These are phyloP conservation scores for Mythimna loreyi DNA, from an alignment of 2,888 invertebrate genomes.

Conservation along the genomic window DNA sequence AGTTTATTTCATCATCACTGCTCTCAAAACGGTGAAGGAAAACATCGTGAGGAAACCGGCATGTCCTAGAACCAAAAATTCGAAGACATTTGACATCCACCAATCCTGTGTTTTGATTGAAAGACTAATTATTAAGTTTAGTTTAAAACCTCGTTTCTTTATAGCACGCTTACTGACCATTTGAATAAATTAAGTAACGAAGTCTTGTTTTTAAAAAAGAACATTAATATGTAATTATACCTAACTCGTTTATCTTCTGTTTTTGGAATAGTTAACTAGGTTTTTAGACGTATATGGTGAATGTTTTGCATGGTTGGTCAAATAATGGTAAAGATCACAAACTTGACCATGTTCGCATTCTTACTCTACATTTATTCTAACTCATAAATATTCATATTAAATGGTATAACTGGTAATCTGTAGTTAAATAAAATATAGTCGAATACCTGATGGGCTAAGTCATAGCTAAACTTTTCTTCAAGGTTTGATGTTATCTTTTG, in stretches of 20 bases:
- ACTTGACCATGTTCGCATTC: slow-evolving; percentile 41
- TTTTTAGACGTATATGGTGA: slow-evolving; percentile 10
- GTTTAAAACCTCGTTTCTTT: slow-evolving; percentile 11
- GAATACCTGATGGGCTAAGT: not conserved
- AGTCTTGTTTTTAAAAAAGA: not conserved
- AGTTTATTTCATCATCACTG: too few species aligned
- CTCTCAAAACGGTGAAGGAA: too few species aligned
- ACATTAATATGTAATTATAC: slow-evolving; percentile 8
- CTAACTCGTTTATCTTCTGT: not conserved
- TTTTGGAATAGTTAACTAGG: slow-evolving; percentile 12
- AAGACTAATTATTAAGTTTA: not conserved
- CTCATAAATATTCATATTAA: slow-evolving; percentile 29
- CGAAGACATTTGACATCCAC: too few species aligned
- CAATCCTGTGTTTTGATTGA: not conserved
- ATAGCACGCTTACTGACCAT: slow-evolving; percentile 5
- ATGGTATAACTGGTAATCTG: not conserved
- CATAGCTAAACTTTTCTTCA: not conserved
- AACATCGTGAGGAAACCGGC: too few species aligned
- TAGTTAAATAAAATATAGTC: not conserved
- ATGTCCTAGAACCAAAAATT: too few species aligned
- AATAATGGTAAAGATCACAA: slow-evolving; percentile 35
- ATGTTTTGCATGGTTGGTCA: slow-evolving; percentile 10
- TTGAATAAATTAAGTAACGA: slow-evolving; percentile 16
- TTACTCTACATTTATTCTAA: slow-evolving; percentile 12
- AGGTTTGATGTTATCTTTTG: not conserved